phyloP scores from a whole-genome alignment of 2,113 vertebrate species.

The Dicaeum eximium region DNA sequence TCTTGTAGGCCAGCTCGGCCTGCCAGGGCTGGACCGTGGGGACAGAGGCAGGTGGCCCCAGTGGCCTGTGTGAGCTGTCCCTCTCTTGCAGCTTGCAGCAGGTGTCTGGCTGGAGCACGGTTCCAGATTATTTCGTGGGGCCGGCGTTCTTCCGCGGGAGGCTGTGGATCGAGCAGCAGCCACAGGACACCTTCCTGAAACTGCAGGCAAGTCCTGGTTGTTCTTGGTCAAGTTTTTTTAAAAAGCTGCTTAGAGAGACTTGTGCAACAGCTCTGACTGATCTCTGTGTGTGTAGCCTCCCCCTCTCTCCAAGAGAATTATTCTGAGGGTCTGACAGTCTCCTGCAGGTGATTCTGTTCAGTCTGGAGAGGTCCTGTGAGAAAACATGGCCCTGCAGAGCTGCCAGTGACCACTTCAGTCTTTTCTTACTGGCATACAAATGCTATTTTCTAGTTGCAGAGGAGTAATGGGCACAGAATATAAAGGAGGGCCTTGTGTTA shows the following conservation, averaged over 20 bases:
- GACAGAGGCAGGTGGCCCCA: not conserved
- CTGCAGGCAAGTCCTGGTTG: constrained; percentile 75
- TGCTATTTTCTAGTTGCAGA: not conserved
- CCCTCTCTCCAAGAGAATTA: not conserved
- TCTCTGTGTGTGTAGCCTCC: not conserved
- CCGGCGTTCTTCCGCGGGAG: constrained; percentile 87
- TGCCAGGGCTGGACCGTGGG: not conserved
- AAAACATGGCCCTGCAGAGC: not conserved
- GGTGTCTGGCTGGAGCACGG: constrained; percentile 69
- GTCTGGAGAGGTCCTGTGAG: not conserved
- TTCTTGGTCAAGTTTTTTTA: no score
- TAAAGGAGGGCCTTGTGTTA: not conserved
- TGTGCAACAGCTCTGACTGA: not conserved
- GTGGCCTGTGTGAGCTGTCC: not conserved
- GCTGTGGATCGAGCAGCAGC: constrained; percentile 77
- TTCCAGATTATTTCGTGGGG: constrained; percentile 72
- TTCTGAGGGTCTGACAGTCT: not conserved
- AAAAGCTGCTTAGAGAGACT: not conserved
- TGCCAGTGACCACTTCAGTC: not conserved
- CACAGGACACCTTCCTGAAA: constrained; percentile 88
- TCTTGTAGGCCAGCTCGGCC: not conserved
- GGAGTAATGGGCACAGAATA: not conserved
- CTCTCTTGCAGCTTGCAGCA: constrained; percentile 69
- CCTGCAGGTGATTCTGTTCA: not conserved
- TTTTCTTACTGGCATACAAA: not conserved